Evolutionary conservation across 2,797 vertebrate species (phyloP), one percentile per base, ranked within the genome.

Genomic region (Falco peregrinus): DNA sequence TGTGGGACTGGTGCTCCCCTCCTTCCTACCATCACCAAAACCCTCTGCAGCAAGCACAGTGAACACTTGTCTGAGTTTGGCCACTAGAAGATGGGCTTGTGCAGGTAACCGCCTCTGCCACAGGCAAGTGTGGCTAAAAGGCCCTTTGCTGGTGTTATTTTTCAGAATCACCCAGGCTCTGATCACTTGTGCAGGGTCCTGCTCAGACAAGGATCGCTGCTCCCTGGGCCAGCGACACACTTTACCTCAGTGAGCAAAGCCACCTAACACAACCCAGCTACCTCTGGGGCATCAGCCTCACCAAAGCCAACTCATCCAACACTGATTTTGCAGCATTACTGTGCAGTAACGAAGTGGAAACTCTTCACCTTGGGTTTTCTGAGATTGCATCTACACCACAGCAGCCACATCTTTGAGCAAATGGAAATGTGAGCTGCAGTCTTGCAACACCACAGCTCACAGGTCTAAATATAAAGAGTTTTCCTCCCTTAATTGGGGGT

Each of bases 301-400:
- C 37, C 4, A 1, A 63, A 22, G 8, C 48, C 20, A 18, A 16
- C 18, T 21, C 16, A 10, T 43, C 39, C 17, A 10, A 15, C 60
- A 50, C 3, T 10, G 77, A 74, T 74, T 93, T 48, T n/a, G 41
- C 61, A 74, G 68, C 1, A 2, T 39, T 60, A 8, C 24, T 57
- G 21, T 6, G 2, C 51, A 73, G n/a, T 8, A 17, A 33, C n/a
- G 21, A 64, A n/a, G 50, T 89, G 93, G 91, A 95, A 95, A 95
- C 64, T 82, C 33, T 18, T 88, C 33, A 2, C 51, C 61, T 35
- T 29, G 90, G 67, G 7, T 16, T 14, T 54, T 20, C 48, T 80
- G 77, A 96, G 91, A 95, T 95, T 47, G 77, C 85, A 95, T 95
- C 93, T 93, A 9, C 50, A 43, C 90, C 84, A 87, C 93, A 21